Conservation (phyloP, 2,113 vertebrate genomes). For the Sylvicapra grimmia region DNA sequence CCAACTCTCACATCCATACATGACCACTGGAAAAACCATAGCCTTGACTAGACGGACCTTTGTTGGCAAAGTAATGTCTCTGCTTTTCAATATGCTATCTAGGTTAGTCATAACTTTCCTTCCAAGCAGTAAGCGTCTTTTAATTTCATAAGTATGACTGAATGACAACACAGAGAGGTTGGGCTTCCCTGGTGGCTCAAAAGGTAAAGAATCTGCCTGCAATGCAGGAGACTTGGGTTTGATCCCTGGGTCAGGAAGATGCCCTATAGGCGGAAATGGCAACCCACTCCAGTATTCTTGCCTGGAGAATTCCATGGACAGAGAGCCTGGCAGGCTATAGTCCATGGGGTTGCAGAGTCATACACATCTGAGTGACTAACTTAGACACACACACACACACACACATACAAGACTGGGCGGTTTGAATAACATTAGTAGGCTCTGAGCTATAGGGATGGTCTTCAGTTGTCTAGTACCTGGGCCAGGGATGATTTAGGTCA, state of each 20-base stretch:
- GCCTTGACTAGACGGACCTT: too few relatives aligned
- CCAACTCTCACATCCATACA: too few relatives aligned
- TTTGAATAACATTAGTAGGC: not conserved
- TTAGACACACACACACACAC: not conserved
- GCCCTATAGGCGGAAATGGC: not conserved
- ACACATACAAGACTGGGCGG: not conserved
- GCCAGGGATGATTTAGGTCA: not conserved
- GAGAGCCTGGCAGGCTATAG: not conserved
- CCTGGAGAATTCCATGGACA: not conserved
- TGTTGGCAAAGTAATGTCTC: too few relatives aligned
- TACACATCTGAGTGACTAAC: not conserved
- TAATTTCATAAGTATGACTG: not conserved
- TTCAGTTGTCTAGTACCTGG: not conserved
- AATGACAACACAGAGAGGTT: not conserved
- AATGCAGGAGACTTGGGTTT: not conserved
- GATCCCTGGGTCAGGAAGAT: not conserved
- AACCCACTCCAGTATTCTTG: not conserved
- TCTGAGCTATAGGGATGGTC: not conserved
- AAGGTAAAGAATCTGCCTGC: not conserved
- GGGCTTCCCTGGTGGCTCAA: not conserved
- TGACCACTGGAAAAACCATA: too few relatives aligned
- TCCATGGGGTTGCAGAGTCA: not conserved
- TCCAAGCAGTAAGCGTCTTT: too few relatives aligned
- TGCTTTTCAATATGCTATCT: too few relatives aligned
- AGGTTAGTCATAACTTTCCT: too few relatives aligned